Evolutionary conservation across 2,797 vertebrate genomes (phyloP).

Genomic region (Liasis olivaceus): DNA sequence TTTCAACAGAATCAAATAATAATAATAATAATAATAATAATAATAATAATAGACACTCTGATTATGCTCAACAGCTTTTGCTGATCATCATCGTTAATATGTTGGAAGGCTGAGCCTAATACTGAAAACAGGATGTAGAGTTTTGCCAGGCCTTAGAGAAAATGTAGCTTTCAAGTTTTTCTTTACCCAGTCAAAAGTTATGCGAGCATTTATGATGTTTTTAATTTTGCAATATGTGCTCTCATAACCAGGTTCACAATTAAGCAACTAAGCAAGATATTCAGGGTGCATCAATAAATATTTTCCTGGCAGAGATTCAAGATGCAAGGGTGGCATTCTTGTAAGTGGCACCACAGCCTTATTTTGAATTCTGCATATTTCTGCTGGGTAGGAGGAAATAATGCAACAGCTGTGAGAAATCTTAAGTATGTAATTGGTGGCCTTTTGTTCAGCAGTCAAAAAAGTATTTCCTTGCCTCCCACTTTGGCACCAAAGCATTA

Average conservation of each 20-base stretch:
- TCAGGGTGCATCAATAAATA: not conserved
- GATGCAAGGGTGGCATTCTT: not conserved
- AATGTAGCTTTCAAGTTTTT: not conserved
- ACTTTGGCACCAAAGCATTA: constrained; percentile 60
- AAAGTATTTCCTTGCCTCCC: constrained; percentile 59
- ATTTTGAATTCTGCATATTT: constrained; percentile 37
- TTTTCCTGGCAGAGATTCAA: not conserved
- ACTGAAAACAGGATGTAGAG: not conserved
- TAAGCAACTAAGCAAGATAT: not conserved
- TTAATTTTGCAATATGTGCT: not conserved
- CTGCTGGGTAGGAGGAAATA: constrained; percentile 25
- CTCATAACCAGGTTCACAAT: not conserved
- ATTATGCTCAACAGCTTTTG: not conserved
- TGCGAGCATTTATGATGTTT: not conserved
- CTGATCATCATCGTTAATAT: not conserved
- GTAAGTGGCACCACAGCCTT: not conserved
- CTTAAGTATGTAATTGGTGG: constrained; percentile 52
- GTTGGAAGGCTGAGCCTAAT: not conserved
- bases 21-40: too few relatives aligned
- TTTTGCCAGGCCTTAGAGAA: not conserved
- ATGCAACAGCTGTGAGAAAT: constrained; percentile 36
- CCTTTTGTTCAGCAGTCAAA: constrained; percentile 66
- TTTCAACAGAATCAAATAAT: not conserved
- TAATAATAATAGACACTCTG: not conserved
- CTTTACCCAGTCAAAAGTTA: not conserved